phyloP scores from a whole-genome alignment of 2,113 vertebrate genomes.

The Heterocephalus glaber region DNA sequence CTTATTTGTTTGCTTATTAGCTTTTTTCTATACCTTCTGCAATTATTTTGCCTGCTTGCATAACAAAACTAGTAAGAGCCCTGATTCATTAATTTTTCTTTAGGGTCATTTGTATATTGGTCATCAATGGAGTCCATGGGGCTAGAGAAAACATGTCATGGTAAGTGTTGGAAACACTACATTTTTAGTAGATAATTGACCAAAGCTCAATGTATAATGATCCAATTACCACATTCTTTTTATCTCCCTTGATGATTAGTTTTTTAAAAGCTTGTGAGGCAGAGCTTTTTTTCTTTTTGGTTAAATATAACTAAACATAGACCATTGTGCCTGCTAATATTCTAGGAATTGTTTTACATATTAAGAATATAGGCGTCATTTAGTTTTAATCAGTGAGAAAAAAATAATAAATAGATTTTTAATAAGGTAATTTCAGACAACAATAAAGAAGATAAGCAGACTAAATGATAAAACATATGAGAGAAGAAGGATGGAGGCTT shows the following conservation, averaged over 20 bases:
- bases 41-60: neutral
- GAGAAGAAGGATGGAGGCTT: neutral
- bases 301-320: neutral
- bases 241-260: neutral
- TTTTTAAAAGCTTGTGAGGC: neutral
- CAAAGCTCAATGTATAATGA: neutral
- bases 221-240: neutral
- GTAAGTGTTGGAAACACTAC: neutral
- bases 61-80: neutral
- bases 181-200: neutral
- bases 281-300: conserved; percentile 1
- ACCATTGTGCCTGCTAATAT: neutral
- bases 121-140: neutral
- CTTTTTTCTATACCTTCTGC: neutral
- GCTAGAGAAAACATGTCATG: neutral
- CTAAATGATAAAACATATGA: neutral
- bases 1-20: neutral
- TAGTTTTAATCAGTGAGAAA: neutral
- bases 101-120: neutral
- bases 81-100: neutral
- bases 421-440: neutral
- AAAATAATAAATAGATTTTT: neutral
- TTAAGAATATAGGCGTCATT: neutral
- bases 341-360: neutral
- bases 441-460: neutral